Evolutionary conservation across 1,140 invertebrate genomes (phyloP).

Genomic region (Wasmannia auropunctata): DNA sequence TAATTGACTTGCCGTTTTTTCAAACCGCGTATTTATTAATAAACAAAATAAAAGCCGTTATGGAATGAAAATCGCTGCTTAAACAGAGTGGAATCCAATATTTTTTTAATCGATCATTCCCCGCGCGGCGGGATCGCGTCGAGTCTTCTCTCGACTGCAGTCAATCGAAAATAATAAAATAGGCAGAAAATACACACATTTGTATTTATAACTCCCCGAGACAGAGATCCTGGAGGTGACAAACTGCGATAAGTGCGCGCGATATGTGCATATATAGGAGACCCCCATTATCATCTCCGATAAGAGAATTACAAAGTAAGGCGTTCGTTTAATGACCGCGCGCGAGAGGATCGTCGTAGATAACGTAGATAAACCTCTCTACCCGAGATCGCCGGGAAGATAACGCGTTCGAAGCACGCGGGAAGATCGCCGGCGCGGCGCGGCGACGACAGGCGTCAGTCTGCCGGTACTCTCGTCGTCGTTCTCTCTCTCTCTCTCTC

Average conservation of each 20-base stretch:
- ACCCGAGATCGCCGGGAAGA: background rate
- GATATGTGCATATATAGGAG: background rate
- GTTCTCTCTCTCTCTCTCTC: too few species aligned
- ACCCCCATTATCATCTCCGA: background rate
- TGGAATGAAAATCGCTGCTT: background rate
- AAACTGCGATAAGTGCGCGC: background rate
- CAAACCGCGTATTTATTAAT: conserved; percentile 31
- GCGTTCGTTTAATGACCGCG: background rate
- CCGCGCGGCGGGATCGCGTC: background rate
- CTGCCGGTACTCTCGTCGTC: conserved; percentile 31
- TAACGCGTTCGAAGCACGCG: background rate
- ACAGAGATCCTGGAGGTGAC: background rate
- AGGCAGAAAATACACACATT: background rate
- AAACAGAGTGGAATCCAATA: background rate
- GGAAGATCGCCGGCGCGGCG: background rate
- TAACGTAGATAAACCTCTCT: background rate
- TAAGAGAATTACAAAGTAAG: background rate
- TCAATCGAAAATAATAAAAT: conserved; percentile 14
- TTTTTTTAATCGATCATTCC: background rate
- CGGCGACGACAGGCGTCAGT: conserved; percentile 41
- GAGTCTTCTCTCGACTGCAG: background rate
- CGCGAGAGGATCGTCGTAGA: background rate
- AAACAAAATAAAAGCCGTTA: background rate
- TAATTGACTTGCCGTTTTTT: conserved; percentile 4
- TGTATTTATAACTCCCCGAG: background rate